A percentile compares a stretch with the other conserved stretches of the same genome.
Evolutionary conservation across 1,140 invertebrate species (phyloP).

Genomic region (Sarcophaga peregrina): DNA sequence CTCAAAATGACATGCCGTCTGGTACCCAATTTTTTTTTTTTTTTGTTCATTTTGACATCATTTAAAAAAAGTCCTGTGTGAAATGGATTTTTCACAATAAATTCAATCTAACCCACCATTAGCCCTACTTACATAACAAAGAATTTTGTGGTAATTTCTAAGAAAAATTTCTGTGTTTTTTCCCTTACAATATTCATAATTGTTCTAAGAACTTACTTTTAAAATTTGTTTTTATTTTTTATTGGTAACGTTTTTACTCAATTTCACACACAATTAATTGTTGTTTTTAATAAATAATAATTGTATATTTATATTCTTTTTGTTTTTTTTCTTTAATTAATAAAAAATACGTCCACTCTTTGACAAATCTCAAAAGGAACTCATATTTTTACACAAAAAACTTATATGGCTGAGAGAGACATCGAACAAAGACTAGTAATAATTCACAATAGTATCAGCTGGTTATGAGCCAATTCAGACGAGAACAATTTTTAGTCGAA

Average conservation of each 20-base stretch:
- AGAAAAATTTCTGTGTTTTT: neutral
- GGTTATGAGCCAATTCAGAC: too few species aligned
- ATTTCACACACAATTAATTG: slow-evolving; percentile 6
- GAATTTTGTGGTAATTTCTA: slow-evolving; percentile 6
- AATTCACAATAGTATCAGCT: too few species aligned
- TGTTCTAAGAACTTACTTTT: neutral
- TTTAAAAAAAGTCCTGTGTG: too few species aligned
- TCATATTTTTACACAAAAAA: neutral
- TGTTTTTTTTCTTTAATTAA: neutral
- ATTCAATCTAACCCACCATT: too few species aligned
- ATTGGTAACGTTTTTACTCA: neutral
- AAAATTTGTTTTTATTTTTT: slow-evolving; percentile 7
- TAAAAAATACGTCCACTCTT: slow-evolving; percentile 12
- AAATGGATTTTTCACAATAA: too few species aligned
- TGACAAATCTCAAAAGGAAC: slow-evolving; percentile 19
- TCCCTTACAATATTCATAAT: neutral
- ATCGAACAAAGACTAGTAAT: too few species aligned
- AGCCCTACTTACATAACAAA: slow-evolving; percentile 7
- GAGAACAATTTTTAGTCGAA: too few species aligned
- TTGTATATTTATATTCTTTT: neutral
- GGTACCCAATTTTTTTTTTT: too few species aligned
- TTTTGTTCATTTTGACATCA: too few species aligned
- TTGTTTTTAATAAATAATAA: slow-evolving; percentile 14
- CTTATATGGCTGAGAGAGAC: too few species aligned
- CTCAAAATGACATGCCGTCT: too few species aligned